Conservation (phyloP, 2,797 vertebrate species). For the Mus spretus region DNA sequence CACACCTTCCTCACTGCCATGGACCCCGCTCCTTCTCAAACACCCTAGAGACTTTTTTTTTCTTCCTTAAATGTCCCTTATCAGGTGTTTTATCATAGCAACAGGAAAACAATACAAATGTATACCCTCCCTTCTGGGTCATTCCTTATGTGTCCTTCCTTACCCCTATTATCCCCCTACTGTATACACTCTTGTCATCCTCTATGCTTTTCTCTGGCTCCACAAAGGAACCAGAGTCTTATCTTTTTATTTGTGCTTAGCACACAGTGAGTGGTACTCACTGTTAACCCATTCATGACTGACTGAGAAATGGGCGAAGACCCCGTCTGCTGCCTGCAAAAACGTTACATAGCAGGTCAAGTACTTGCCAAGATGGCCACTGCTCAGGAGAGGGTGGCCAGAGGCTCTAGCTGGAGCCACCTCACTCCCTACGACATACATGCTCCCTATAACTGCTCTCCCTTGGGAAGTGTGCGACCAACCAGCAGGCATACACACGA, state of each 20-base stretch:
- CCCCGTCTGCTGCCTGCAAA: background rate
- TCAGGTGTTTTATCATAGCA: background rate
- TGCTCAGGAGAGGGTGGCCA: fast-evolving
- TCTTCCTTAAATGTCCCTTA: background rate
- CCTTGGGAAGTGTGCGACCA: background rate
- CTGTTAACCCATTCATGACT: background rate
- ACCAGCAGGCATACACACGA: background rate
- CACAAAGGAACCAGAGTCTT: background rate
- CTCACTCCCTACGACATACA: fast-evolving
- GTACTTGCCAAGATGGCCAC: background rate
- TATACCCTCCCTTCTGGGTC: background rate
- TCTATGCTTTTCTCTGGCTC: background rate
- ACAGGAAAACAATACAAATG: background rate
- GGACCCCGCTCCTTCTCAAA: background rate
- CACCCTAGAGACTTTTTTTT: background rate
- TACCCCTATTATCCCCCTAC: fast-evolving
- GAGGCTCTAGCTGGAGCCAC: background rate
- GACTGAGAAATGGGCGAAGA: background rate
- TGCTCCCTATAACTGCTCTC: no score
- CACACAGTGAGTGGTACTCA: background rate
- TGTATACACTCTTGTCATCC: no score
- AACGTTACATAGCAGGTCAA: background rate
- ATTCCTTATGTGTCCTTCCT: background rate
- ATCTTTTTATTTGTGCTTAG: background rate
- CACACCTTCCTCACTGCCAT: fast-evolving